Evolutionary conservation across 2,113 vertebrate species (phyloP), one percentile per base, ranked within the genome.

Genomic region (Onychostoma macrolepis): DNA sequence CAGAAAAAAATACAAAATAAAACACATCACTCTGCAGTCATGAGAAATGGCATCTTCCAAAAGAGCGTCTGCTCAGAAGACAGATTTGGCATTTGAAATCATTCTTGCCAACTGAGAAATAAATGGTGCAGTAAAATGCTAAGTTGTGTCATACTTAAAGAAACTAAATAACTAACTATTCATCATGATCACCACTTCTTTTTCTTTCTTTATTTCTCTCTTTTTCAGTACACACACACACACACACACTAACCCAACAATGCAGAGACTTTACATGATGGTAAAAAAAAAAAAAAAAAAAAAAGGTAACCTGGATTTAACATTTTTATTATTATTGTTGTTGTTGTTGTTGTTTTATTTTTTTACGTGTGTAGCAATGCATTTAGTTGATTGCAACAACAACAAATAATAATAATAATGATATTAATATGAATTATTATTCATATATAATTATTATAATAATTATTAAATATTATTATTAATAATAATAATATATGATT

Each of bases 1-100:
- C 41, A 83, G 43, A 30, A 61, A 6, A 3, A 43, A 71, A 58
- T n/a, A n/a, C n/a, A n/a, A n/a, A n/a, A n/a, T n/a, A 43, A 72
- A 69, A 15, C 6, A 24, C 33, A 78, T 82, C 77, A 75, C 67
- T 83, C 80, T 36, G 38, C 80, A 30, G 36, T 67, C 38, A 45
- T 63, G 63, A 83, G 63, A 83, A 67, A 83, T 83, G 63, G 26
- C 81, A 83, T 71, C 81, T 71, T 71, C 30, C 81, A 83, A 83
- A 81, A 71, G 63, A 83, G 41, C 28, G 63, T 83, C 43, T 83
- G 81, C 63, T 83, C 81, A 83, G 63, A 83, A 69, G 81, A 83
- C 45, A 50, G 26, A 50, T 71, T 50, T 83, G 81, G 63, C 65
- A 83, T 82, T 82, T 67, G n/a, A 41, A 65, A 83, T 71, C 26